Evolutionary conservation across 2,797 vertebrate genomes (phyloP).

Genomic region (Peromyscus melanophrys): DNA sequence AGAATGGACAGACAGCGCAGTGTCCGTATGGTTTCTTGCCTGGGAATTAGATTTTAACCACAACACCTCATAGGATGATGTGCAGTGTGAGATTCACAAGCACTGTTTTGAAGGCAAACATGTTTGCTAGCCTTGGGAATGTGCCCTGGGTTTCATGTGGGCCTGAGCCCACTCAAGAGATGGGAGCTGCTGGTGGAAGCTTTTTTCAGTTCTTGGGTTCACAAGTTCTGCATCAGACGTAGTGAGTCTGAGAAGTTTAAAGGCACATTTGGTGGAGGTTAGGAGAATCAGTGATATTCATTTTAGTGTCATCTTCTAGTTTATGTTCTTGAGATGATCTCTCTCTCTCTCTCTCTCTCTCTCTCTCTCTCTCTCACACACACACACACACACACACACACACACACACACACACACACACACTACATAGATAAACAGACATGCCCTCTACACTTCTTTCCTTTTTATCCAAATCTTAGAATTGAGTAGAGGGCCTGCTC

Average conservation of each 20-base stretch:
- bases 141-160: background rate
- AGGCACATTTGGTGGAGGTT: background rate
- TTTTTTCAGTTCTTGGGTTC: background rate
- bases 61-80: background rate
- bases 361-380: background rate
- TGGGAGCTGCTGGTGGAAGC: background rate
- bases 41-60: conserved; percentile 12
- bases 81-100: background rate
- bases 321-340: background rate
- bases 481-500: background rate
- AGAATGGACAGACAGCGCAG: background rate
- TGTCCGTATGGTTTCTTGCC: background rate
- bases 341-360: background rate
- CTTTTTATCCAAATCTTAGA: background rate
- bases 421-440: background rate
- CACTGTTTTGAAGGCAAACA: background rate
- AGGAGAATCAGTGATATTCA: background rate
- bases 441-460: background rate
- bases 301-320: background rate
- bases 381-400: background rate
- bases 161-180: background rate
- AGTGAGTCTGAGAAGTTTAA: background rate
- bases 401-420: background rate
- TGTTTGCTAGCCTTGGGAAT: background rate
- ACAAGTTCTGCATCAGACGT: background rate